These are phyloP conservation scores for Mimumesa dahlbomi DNA, from an alignment of 2,888 invertebrate species.

Conservation along the genomic window DNA sequence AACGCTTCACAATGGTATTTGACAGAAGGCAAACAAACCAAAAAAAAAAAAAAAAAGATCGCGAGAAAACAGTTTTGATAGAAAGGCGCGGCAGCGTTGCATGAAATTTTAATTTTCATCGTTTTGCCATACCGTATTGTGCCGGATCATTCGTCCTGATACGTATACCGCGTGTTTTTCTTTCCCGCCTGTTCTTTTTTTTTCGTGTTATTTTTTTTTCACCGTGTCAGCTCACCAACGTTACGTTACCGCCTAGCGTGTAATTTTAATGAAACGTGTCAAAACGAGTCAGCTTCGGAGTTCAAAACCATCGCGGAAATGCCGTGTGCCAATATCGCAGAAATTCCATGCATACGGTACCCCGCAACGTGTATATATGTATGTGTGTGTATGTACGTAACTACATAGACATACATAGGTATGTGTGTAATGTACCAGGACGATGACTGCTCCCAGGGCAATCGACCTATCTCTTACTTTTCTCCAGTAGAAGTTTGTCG, in stretches of 20 bases:
- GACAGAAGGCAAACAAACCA: neutral
- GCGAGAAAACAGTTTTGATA: too few species aligned
- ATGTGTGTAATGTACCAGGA: too few species aligned
- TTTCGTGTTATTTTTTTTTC: too few species aligned
- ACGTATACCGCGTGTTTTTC: neutral
- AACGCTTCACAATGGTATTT: too few species aligned
- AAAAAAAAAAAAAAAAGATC: too few species aligned
- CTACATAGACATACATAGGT: neutral
- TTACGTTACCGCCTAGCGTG: neutral
- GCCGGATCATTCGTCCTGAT: too few species aligned
- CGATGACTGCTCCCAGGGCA: slow-evolving; percentile 7
- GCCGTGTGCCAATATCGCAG: neutral
- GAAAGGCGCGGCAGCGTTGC: neutral
- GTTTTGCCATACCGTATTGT: too few species aligned
- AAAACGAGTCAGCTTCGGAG: neutral
- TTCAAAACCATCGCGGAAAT: neutral
- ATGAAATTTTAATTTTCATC: neutral
- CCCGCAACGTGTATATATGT: neutral
- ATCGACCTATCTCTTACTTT: slow-evolving; percentile 17
- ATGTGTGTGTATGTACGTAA: too few species aligned
- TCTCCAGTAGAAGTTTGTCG: slow-evolving; percentile 17
- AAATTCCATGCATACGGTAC: neutral
- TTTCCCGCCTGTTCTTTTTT: neutral
- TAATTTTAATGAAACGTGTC: neutral
- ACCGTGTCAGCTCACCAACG: too few species aligned